Evolutionary conservation across 2,888 invertebrate species (phyloP), one percentile per base, ranked within the genome.

Genomic region (Lysandra bellargus): DNA sequence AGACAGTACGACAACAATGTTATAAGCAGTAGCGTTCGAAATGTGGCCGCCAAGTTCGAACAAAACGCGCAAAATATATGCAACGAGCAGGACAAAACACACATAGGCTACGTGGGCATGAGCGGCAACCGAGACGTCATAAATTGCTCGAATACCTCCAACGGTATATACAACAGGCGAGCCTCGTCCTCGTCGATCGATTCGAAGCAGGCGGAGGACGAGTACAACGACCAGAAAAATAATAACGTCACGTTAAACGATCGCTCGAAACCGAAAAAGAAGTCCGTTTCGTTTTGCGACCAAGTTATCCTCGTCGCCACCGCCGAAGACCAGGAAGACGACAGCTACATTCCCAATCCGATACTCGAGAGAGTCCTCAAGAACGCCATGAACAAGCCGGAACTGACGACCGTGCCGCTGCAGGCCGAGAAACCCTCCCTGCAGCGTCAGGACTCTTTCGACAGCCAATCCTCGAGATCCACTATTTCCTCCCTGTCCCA

Each of bases 271-370:
- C 96, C 96, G 0, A 98, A 98, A 87, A 98, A 98, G 95, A 99
- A 99, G 90, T 98, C 98, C 80, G 99, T 99, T 4, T 98, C 98
- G 0, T 99, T 99, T 90, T 98, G 98, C 86, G 98, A 98, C 88
- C 98, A 98, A 91, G 98, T 99, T 0, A 98, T 98, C 81, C 92
- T 98, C 80, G 98, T 98, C 14, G 98, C 98, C 4, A 98, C 98
- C 1, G 98, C 98, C 0, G 98, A 98, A 85, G 98, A 98, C 84
- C 97, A 98, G 86, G 98, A 98, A 90, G 98, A 98, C 81, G 98
- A 98, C 82, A 97, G 97, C 84, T 98, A 98, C 86, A 98, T 98
- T 85, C 98, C 98, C 0, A 98, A 98, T 92, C 98, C 98, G 0
- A 98, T 98, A 80, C 91, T 98, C 83, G 98, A 98, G 88, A 95